These are phyloP conservation scores for Augiades crinisus DNA, from an alignment of 2,888 invertebrate genomes.

Conservation along the genomic window DNA sequence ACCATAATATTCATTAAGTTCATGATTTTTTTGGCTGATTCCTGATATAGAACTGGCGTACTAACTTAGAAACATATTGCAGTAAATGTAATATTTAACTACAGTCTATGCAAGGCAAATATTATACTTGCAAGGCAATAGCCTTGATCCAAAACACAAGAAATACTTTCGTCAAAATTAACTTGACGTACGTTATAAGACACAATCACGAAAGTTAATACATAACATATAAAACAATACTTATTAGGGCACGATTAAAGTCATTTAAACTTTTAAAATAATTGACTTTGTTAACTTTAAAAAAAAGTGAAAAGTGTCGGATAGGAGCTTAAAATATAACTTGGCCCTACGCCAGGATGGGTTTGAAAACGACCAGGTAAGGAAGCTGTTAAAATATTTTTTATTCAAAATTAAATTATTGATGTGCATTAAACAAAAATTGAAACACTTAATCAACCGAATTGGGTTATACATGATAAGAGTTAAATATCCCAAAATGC, in stretches of 20 bases:
- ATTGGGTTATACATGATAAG: no score
- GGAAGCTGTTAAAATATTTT: constrained; percentile 19
- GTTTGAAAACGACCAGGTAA: constrained; percentile 15
- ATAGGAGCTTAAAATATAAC: constrained; percentile 24
- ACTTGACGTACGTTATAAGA: no score
- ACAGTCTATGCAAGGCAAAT: no score
- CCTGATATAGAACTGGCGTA: no score
- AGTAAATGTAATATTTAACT: no score
- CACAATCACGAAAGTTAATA: no score
- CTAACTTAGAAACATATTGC: no score
- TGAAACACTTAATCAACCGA: background rate
- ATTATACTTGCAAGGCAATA: no score
- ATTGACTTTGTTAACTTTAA: constrained; percentile 19
- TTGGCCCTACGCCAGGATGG: constrained; percentile 20
- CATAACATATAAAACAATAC: background rate
- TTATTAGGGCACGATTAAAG: background rate
- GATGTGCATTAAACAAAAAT: background rate
- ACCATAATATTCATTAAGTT: no score
- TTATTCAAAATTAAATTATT: constrained; percentile 11
- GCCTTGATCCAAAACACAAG: no score
- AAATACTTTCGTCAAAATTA: no score
- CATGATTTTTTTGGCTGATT: no score
- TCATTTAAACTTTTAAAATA: constrained; percentile 17
- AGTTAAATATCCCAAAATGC: background rate
- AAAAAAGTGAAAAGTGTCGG: constrained; percentile 24